A percentile compares a stretch with the other conserved stretches of the same genome.
Conservation (phyloP, 2,797 vertebrate genomes). For the Denticeps clupeoides region DNA sequence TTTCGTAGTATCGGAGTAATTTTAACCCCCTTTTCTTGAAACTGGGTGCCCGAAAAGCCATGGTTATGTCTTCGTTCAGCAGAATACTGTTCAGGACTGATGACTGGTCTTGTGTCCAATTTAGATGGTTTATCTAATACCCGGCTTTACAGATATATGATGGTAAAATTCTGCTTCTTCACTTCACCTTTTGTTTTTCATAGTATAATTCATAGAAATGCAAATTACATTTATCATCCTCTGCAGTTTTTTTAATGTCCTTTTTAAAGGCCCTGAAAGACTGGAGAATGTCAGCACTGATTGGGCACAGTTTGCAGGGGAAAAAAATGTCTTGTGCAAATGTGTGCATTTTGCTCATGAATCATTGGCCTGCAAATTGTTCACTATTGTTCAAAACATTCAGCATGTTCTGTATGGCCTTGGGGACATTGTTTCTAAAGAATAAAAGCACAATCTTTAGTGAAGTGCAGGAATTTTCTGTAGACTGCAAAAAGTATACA, state of each 20-base stretch:
- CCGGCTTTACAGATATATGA: too few species aligned
- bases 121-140: not conserved
- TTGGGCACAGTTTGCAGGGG: too few species aligned
- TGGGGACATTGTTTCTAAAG: too few species aligned
- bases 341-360: too few species aligned
- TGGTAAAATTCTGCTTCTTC: not conserved
- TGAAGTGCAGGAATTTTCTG: too few species aligned
- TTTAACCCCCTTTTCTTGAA: too few species aligned
- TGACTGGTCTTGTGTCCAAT: not conserved
- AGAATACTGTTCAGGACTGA: not conserved
- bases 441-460: too few species aligned
- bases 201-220: not conserved
- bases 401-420: too few species aligned
- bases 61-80: conserved; percentile 31
- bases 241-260: not conserved
- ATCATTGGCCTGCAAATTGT: too few species aligned
- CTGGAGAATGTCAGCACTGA: not conserved
- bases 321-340: too few species aligned
- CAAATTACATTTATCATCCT: not conserved
- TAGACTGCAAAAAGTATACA: too few species aligned
- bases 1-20: not conserved
- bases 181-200: not conserved
- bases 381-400: too few species aligned
- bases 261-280: not conserved
- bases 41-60: conserved; percentile 30